Base-by-base conservation (phyloP, 2,888 invertebrate genomes). In the Muschampia plurimacula region DNA sequence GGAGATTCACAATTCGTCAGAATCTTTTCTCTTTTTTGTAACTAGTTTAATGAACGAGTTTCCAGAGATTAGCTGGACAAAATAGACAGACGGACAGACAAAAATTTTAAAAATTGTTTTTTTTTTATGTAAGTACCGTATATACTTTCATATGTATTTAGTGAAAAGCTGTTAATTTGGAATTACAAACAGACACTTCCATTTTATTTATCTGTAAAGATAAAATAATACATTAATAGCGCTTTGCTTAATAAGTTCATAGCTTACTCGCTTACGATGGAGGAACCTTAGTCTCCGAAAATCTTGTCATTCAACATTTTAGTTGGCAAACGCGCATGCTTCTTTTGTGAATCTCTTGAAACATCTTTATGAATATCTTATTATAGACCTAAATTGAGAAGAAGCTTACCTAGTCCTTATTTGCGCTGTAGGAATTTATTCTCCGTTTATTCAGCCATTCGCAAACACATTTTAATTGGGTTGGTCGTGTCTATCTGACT, bases 391-490 rank as follows among this genome's bases (percentile, higher is more conserved):
- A 89, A 92, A 92, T 90, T 91, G 86, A 88, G 89, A 82, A 89
- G 88, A 81, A 89, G 89, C 88, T 91, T 89, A 89, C 88, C 89
- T 87, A 88, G 86, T 88, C 84, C 82, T 88, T 92, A 89, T 92
- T 92, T 92, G 88, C 88, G 83, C 85, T 86, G 83, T 83, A 83
- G 84, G 81, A 86, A 88, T 89, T 90, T 90, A 90, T 91, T 81
- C 84, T 83, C 81, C 84, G 88, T 91, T 91, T 90, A 88, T 85
- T 86, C 87, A 89, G 86, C 84, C 86, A 88, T 89, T 90, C 81
- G 90, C 91, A 92, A 91, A 92, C 89, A 92, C 80, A 90, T 91
- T 92, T 91, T 91, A 92, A 92, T 92, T 92, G 88, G 88, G 87
- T 89, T 90, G 89, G 90, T 89, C 83, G 86, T 87, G 81, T 87